Evolutionary conservation across 92 coral and sea anemone genomes (phyloP), one percentile per base, ranked within the genome.

Genomic region (Desmophyllum pertusum): DNA sequence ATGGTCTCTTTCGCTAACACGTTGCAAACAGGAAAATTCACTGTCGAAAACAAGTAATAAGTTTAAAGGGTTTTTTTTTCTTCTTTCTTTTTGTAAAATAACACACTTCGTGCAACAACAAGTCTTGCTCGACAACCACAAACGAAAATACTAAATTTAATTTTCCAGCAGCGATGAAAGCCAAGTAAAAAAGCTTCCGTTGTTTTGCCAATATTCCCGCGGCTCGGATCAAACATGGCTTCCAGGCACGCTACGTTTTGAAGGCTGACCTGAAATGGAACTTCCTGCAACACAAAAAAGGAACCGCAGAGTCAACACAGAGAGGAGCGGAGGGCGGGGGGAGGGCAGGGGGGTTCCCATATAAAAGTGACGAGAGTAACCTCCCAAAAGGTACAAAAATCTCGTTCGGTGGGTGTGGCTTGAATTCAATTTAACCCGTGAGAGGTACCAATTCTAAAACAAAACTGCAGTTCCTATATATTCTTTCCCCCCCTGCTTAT

Each of bases 151-250:
- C 19, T 33, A 14, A 23, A 70, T 10, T 52, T 81, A 69, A 38
- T 70, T 81, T 52, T 70, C 85, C 77, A 55, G 11, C 19, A 81
- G 41, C n/a, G 85, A 41, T n/a, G 68, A 81, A 25, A 96, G 84
- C 99, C 99, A 96, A 11, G 61, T 80, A 53, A 92, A 76, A 94
- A 89, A 15, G 90, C 76, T 25, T 96, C 98, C 10, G 96, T 89
- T 11, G 93, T 79, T 85, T 87, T 94, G 81, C 91, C 86, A 45
- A 92, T 89, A 43, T 55, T 79, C 0, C 99, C 99, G 30, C 97
- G 90, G 64, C 83, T 82, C 5, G 97, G 98, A 70, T 96, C 98
- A 77, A 96, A 92, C 83, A 92, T 88, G 83, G 95, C 94, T 80
- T 96, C 97, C 71, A 94, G 74, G 27, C 84, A 85, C 13, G 87